phyloP scores from a whole-genome alignment of 2,888 invertebrate genomes.

The Epirrhoe alternata region DNA sequence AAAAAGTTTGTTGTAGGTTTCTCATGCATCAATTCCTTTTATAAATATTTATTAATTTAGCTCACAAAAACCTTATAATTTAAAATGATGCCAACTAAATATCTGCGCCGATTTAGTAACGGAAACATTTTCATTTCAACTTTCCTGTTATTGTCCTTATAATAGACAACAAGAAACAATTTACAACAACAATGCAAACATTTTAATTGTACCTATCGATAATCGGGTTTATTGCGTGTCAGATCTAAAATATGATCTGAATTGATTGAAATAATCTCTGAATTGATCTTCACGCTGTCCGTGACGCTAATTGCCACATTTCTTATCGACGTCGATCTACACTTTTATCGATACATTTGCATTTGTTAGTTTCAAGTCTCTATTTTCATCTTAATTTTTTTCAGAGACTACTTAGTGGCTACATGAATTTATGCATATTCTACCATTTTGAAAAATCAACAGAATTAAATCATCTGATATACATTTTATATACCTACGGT shows the following conservation, averaged over 20 bases:
- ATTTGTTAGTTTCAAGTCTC: conserved; percentile 23
- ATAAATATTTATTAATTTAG: no score
- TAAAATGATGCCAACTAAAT: not conserved
- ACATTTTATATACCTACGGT: no score
- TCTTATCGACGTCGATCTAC: conserved; percentile 60
- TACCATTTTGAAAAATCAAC: not conserved
- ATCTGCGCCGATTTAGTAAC: not conserved
- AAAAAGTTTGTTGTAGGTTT: no score
- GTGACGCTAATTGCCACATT: conserved; percentile 75
- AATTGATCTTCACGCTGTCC: conserved; percentile 66
- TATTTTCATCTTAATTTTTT: conserved; percentile 7
- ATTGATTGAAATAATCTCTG: conserved; percentile 69
- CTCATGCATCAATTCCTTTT: no score
- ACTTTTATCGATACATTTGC: conserved; percentile 57
- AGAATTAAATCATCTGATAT: no score
- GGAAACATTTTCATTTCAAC: not conserved
- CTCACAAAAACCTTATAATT: not conserved
- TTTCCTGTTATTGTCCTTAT: conserved; percentile 16
- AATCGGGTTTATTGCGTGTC: conserved; percentile 51
- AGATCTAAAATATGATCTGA: conserved; percentile 56
- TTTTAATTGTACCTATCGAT: conserved; percentile 44
- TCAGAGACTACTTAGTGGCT: not conserved
- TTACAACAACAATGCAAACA: conserved; percentile 34
- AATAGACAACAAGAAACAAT: conserved; percentile 9
- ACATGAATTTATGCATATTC: not conserved